phyloP scores from a whole-genome alignment of 2,113 vertebrate genomes.

The Chlamydotis undulata region DNA sequence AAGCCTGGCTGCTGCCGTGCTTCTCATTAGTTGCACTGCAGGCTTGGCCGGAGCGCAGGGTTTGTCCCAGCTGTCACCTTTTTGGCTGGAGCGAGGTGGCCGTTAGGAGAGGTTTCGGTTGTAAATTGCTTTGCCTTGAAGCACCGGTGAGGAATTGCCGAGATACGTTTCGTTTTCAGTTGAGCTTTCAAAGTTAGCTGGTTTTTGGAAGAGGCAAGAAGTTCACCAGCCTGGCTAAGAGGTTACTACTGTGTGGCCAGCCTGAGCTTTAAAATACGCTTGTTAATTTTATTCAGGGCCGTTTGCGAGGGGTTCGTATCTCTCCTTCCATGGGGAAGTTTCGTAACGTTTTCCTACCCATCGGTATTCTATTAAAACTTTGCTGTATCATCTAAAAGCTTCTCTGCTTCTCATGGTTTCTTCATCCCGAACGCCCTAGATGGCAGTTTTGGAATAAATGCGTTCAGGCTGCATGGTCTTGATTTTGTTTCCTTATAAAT shows the following conservation, averaged over 20 bases:
- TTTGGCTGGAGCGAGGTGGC: not conserved
- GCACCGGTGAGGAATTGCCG: not conserved
- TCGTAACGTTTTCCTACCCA: slow-evolving; percentile 40
- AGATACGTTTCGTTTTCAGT: not conserved
- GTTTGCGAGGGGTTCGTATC: not conserved
- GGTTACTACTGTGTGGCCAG: not conserved
- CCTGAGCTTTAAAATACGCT: not conserved
- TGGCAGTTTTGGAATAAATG: slow-evolving; percentile 10
- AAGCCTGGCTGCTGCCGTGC: not conserved
- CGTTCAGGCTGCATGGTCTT: slow-evolving; percentile 2
- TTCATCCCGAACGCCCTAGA: slow-evolving; percentile 39
- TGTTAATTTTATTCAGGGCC: not conserved
- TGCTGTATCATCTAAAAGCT: slow-evolving; percentile 33
- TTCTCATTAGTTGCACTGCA: not conserved
- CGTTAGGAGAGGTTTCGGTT: not conserved
- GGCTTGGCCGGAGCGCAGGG: accelerated
- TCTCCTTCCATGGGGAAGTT: not conserved
- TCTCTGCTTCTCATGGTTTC: slow-evolving; percentile 41
- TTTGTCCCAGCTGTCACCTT: slow-evolving; percentile 5
- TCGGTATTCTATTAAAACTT: slow-evolving; percentile 37
- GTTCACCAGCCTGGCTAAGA: not conserved
- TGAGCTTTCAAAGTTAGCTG: not conserved
- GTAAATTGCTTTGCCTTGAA: not conserved
- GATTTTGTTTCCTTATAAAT: slow-evolving; percentile 23
- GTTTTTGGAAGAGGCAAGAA: not conserved